Evolutionary conservation across 1,140 invertebrate species (phyloP).

Genomic region (Drosophila bocqueti): DNA sequence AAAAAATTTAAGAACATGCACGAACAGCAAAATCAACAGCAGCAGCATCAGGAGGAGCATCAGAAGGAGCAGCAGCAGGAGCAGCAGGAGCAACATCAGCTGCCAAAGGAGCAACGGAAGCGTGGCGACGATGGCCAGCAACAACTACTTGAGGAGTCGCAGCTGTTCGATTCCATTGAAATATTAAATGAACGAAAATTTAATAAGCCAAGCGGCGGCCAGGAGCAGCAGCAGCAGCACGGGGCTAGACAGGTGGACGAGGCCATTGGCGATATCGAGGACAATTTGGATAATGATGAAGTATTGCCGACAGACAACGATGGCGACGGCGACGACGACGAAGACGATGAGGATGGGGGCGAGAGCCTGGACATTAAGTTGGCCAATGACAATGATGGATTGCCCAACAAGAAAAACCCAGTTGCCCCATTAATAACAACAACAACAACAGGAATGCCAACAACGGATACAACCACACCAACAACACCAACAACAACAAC

Average conservation of each 20-base stretch:
- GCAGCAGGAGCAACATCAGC: slow-evolving; percentile 29
- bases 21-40: slow-evolving; percentile 67
- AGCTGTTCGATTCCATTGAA: slow-evolving; percentile 76
- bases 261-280: slow-evolving; percentile 74
- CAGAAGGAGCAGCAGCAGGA: slow-evolving; percentile 8
- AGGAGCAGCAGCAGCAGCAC: slow-evolving; percentile 2
- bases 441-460: slow-evolving; percentile 2
- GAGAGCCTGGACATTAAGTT: slow-evolving; percentile 53
- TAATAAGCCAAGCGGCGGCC: slow-evolving; percentile 62
- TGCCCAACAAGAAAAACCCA: slow-evolving; percentile 29
- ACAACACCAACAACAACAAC: slow-evolving; percentile 29
- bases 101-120: slow-evolving; percentile 29
- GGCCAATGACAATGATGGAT: slow-evolving; percentile 70
- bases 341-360: neutral
- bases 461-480: slow-evolving; percentile 10
- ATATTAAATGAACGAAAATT: slow-evolving; percentile 81
- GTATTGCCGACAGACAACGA: slow-evolving; percentile 28
- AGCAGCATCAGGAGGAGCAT: slow-evolving; percentile 6
- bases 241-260: slow-evolving; percentile 26
- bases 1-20: slow-evolving; percentile 75
- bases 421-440: slow-evolving; percentile 23
- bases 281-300: slow-evolving; percentile 72
- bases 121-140: slow-evolving; percentile 10
- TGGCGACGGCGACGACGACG: neutral
- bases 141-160: slow-evolving; percentile 25